Base-by-base conservation (phyloP, 2,113 vertebrate species). In the Zeus faber region DNA sequence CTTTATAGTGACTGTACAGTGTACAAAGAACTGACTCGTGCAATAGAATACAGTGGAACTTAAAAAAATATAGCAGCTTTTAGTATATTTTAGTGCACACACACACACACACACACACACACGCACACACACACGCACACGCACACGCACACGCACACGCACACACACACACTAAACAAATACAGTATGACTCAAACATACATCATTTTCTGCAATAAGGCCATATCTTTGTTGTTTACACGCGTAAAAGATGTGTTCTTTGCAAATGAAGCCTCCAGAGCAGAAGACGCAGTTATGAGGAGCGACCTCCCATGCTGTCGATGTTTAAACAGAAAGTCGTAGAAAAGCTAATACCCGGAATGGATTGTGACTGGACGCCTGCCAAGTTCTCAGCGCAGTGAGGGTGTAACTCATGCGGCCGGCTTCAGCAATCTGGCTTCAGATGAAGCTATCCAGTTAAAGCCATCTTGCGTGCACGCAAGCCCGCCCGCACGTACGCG, bases 51-150 rank as follows among this genome's bases (percentile, higher is more conserved):
- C 48, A 72, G 73, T 76, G 79, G 76, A 82, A 65, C 50, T 49
- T 63, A 49, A 80, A 41, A 69, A 60, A 33, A 14, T 72, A 70
- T 78, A 80, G 83, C 79, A 83, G 79, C 79, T 75, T 72, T 54
- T 47, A 72, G 62, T 56, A 63, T n/a, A n/a, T n/a, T n/a, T n/a
- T n/a, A n/a, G 62, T 72, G 65, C 45, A 41, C 20, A 21, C 20
- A 44, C 17, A 25, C 45, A n/a, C 45, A 37, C 31, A 22, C 29
- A 52, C 31, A 51, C 20, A 23, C 18, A 37, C 18, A n/a, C 20
- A 37, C 72, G 35, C 64, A 25, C 41, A 43, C 44, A 37, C 1
- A n/a, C 14, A 40, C 45, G 33, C 14, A 45, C 27, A 43, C 16
- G 40, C 16, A 43, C 41, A 49, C 21, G 31, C 53, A 58, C 35